Evolutionary conservation across 2,888 invertebrate species (phyloP), one percentile per base, ranked within the genome.

Genomic region (Gortyna flavago): DNA sequence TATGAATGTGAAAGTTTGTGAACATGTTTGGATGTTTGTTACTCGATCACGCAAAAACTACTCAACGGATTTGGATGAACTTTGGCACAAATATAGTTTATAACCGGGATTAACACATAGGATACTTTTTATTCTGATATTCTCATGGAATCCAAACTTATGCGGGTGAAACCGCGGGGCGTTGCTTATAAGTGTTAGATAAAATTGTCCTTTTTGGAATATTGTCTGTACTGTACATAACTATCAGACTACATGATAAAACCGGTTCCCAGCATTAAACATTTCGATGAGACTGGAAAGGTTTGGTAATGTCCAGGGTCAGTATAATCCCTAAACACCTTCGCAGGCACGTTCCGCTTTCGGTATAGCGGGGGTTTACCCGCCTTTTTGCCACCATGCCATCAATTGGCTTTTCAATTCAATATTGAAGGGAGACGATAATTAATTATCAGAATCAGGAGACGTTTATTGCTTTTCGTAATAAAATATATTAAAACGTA

Each of bases 381-480:
- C 18, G 8, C 38, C 25, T 64, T 67, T 72, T 73, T 32, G n/a
- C 44, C 32, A 29, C 59, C 75, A 25, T 51, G 25, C 76, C 74
- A 62, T 66, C 65, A 79, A 71, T 68, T 69, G 51, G 41, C 57
- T 69, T 68, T 79, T 73, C 69, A 79, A 78, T 79, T 69, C 13
- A 66, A 76, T 72, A 76, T 74, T 69, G 62, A 79, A 79, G n/a
- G 57, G 59, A 70, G 61, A 59, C 41, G 65, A 73, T 69, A 82
- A 84, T 84, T 75, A 85, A 85, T 85, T 75, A 78, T 64, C 57
- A 59, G 62, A 38, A 64, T 82, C 73, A 32, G 29, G 44, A 65
- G 71, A 77, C 70, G 66, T 81, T 85, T 81, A 83, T 83, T 83
- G 72, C 67, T 83, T 73, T 72, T 70, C 59, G 35, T 59, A 64